Base-by-base conservation (phyloP, 2,113 vertebrate species). In the Gila orcuttii region DNA sequence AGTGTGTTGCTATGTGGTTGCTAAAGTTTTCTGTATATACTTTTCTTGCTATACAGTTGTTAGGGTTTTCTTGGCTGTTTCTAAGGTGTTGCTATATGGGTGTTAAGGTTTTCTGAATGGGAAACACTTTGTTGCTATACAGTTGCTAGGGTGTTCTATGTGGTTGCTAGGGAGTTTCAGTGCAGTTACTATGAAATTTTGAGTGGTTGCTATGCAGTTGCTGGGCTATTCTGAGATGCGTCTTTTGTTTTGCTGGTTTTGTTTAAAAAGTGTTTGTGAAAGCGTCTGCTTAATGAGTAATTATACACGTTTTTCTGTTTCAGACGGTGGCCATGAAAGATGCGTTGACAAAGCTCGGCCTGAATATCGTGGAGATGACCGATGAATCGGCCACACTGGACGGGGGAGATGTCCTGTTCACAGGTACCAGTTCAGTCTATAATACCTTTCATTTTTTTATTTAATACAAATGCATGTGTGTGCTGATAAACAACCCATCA, bases 321-420 rank as follows among this genome's bases (percentile, higher is more conserved):
- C 92, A 99, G 98, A 95, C 96, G 55, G 95, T 96, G 92, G 93
- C 92, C 79, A 95, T 98, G 95, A 97, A 95, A 92, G 92, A 73
- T 81, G 95, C 92, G 4, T 89, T 99, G 88, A 93, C 95, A 90
- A 94, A 95, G 55, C 95, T 99, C 87, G 95, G 95, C 82, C 93
- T 99, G 90, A 98, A 99, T 83, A 93, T 99, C 33, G 95, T 99
- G 73, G 97, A 99, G 90, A 99, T 99, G 97, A 94, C 92, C 4
- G 97, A 99, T 66, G 97, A 99, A 91, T 96, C 94, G 0, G 98
- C 98, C 59, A 97, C 96, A 2, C 93, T 99, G 91, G 98, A 99
- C 64, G 98, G 98, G 80, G 98, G 98, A 88, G 98, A 99, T 0
- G 97, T 99, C 88, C 95, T 99, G 86, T 99, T 99, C 89, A 99